Evolutionary conservation across 92 coral and sea anemone genomes (phyloP).

Genomic region (Bergia sp.): DNA sequence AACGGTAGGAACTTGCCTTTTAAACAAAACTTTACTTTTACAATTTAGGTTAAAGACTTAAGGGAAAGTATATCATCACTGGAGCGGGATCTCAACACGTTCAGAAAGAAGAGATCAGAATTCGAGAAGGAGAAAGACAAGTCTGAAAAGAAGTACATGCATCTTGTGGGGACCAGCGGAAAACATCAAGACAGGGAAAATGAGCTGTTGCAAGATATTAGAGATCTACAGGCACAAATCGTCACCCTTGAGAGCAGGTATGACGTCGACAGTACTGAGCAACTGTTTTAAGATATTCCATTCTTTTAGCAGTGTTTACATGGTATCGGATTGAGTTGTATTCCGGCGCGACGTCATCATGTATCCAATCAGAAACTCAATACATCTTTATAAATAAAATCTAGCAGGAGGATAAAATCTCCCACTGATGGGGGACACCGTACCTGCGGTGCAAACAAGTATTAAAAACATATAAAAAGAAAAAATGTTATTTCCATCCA

Average conservation of each 20-base stretch:
- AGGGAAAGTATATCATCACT: conserved; percentile 19
- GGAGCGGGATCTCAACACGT: conserved; percentile 26
- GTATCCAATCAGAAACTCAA: no score
- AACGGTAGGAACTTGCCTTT: no score
- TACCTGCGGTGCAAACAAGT: no score
- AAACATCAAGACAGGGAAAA: conserved; percentile 34
- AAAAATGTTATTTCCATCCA: no score
- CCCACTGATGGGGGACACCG: no score
- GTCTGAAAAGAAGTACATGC: conserved; percentile 32
- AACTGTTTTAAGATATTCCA: background rate
- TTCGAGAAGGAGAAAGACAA: conserved; percentile 40
- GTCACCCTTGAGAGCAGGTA: conserved; percentile 62
- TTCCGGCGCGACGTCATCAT: no score
- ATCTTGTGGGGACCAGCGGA: conserved; percentile 33
- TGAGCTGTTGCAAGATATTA: conserved; percentile 49
- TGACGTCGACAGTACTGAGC: background rate
- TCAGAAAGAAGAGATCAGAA: conserved; percentile 42
- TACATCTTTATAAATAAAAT: no score
- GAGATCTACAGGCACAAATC: conserved; percentile 52
- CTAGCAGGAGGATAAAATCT: no score
- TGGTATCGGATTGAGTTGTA: no score
- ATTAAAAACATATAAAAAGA: no score
- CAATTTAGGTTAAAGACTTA: conserved; percentile 22
- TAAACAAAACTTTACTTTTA: background rate
- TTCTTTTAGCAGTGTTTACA: no score